These are phyloP conservation scores for Phrynocephalus versicolor DNA, from an alignment of 2,113 vertebrate genomes.

Conservation along the genomic window DNA sequence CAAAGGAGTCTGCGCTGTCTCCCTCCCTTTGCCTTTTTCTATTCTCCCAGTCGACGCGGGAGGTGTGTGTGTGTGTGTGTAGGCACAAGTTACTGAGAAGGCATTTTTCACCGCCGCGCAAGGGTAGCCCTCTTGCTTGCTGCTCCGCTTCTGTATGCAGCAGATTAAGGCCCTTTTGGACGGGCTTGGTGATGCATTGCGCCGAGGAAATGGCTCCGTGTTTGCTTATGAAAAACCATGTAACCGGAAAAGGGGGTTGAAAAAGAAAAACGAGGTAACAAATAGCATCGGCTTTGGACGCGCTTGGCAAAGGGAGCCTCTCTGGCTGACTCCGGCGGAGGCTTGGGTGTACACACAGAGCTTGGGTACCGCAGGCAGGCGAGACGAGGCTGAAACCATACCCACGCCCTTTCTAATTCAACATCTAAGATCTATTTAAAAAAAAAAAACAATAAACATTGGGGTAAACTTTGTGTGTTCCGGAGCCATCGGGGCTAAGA, in stretches of 20 bases:
- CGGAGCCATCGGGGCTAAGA: too few species aligned
- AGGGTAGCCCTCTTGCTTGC: slow-evolving; percentile 18
- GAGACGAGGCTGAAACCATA: too few species aligned
- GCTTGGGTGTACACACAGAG: neutral
- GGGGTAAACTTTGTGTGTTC: too few species aligned
- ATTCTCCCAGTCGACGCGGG: slow-evolving; percentile 12
- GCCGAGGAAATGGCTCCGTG: slow-evolving; percentile 61
- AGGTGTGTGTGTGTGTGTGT: neutral
- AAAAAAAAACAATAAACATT: too few species aligned
- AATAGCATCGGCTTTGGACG: slow-evolving; percentile 60
- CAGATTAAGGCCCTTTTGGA: slow-evolving; percentile 60
- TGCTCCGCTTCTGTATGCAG: slow-evolving; percentile 46
- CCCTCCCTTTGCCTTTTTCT: neutral
- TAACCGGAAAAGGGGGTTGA: slow-evolving; percentile 49
- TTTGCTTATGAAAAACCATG: slow-evolving; percentile 62
- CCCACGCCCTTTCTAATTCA: neutral
- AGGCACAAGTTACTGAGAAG: slow-evolving; percentile 39
- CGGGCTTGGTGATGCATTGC: slow-evolving; percentile 64
- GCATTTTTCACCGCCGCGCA: slow-evolving; percentile 31
- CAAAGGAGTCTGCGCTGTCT: neutral
- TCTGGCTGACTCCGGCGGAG: slow-evolving; percentile 25
- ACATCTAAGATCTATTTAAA: too few species aligned
- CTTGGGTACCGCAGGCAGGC: neutral
- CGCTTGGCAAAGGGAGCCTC: slow-evolving; percentile 41
- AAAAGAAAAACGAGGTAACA: slow-evolving; percentile 33